phyloP scores from a whole-genome alignment of 2,113 vertebrate species.

The Sinosuthora webbiana region DNA sequence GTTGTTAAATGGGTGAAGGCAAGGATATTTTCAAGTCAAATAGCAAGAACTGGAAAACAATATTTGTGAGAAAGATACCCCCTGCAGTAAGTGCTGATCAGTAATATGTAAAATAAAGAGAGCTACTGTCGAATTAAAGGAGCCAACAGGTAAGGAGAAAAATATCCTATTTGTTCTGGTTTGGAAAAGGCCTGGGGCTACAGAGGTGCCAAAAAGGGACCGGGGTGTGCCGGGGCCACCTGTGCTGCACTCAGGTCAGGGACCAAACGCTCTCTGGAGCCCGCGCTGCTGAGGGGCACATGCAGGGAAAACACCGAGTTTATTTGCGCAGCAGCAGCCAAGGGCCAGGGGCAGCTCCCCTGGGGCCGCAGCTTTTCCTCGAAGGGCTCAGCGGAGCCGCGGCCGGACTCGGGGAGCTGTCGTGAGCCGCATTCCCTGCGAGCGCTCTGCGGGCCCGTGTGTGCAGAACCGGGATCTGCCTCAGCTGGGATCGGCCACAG shows the following conservation, averaged over 20 bases:
- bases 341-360: not conserved
- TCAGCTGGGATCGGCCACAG: no score
- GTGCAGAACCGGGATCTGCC: not conserved
- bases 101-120: not conserved
- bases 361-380: not conserved
- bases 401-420: not conserved
- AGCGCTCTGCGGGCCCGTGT: not conserved
- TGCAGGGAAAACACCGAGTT: not conserved
- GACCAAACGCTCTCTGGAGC: not conserved
- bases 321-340: not conserved
- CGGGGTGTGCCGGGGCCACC: not conserved
- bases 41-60: not conserved
- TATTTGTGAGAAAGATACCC: not conserved
- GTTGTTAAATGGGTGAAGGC: not conserved
- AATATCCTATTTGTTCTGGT: not conserved
- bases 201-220: not conserved
- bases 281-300: not conserved
- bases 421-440: fast-evolving
- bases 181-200: not conserved
- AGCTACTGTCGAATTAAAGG: not conserved
- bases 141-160: not conserved
- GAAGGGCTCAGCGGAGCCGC: not conserved
- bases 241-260: not conserved
- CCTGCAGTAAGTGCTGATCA: not conserved
- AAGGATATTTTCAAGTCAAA: not conserved